phyloP scores from a whole-genome alignment of 92 coral and sea anemone genomes.

The Zoanthus sansibaricus region DNA sequence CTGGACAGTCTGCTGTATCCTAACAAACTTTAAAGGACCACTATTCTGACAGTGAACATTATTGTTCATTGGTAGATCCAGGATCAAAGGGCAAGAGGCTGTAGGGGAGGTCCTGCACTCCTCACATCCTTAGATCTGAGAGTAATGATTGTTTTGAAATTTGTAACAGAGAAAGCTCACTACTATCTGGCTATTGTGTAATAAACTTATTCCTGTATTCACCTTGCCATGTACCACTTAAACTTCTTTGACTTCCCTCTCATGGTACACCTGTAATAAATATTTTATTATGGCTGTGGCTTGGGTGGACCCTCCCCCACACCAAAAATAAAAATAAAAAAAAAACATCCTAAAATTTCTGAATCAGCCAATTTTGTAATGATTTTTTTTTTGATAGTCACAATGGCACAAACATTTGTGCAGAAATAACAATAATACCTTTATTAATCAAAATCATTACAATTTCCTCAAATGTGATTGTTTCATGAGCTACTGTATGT shows the following conservation, averaged over 20 bases:
- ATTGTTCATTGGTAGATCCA: conserved; percentile 28
- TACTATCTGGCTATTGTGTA: conserved; percentile 48
- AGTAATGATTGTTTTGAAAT: conserved; percentile 23
- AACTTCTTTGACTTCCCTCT: conserved; percentile 33
- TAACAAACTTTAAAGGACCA: conserved; percentile 59
- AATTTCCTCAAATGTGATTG: too few relatives aligned
- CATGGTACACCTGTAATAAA: conserved; percentile 4
- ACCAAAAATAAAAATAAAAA: too few relatives aligned
- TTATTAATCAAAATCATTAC: not conserved
- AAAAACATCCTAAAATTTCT: conserved; percentile 29
- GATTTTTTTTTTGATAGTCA: conserved; percentile 31
- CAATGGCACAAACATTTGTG: conserved; percentile 21
- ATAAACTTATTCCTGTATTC: conserved; percentile 5
- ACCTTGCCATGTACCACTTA: conserved; percentile 42
- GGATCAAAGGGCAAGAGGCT: conserved; percentile 28
- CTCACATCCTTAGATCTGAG: conserved; percentile 28
- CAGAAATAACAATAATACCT: conserved; percentile 18
- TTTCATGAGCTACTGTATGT: too few relatives aligned
- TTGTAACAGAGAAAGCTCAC: conserved; percentile 40
- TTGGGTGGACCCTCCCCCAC: not conserved
- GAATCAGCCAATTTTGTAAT: conserved; percentile 43
- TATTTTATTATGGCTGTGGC: not conserved
- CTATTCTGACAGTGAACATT: conserved; percentile 43
- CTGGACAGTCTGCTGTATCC: conserved; percentile 61
- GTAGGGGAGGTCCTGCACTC: conserved; percentile 21